phyloP scores from a whole-genome alignment of 2,113 vertebrate genomes.

The Nasalis larvatus region DNA sequence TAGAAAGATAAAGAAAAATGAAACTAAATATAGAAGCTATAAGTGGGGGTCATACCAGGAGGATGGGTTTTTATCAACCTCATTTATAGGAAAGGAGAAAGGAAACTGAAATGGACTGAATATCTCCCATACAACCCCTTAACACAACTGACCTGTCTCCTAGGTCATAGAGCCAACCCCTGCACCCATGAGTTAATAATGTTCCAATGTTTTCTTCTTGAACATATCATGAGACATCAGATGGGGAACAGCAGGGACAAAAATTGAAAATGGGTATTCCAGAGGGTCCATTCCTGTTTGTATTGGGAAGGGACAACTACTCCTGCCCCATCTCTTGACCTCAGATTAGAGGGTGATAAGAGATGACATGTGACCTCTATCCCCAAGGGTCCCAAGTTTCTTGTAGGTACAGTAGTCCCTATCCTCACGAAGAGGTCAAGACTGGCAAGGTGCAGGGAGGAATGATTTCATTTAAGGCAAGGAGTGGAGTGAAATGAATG shows the following conservation, averaged over 20 bases:
- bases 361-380: background rate
- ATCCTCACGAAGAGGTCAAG: background rate
- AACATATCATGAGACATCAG: background rate
- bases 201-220: background rate
- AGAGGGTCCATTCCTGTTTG: background rate
- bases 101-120: background rate
- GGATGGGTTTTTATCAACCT: background rate
- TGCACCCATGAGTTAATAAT: slow-evolving; percentile 17
- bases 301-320: background rate
- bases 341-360: background rate
- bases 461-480: background rate
- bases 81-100: background rate
- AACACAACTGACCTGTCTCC: slow-evolving; percentile 5
- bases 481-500: background rate
- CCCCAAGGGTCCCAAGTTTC: background rate
- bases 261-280: background rate
- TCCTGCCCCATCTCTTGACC: background rate
- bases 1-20: slow-evolving; percentile 38
- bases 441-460: background rate
- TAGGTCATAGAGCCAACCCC: background rate
- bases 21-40: background rate
- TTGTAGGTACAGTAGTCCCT: background rate
- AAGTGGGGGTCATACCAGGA: background rate
- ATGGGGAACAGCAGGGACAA: background rate
- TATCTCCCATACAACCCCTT: background rate